These are phyloP conservation scores for Apteryx mantelli DNA, from an alignment of 2,113 vertebrate species.

Conservation along the genomic window DNA sequence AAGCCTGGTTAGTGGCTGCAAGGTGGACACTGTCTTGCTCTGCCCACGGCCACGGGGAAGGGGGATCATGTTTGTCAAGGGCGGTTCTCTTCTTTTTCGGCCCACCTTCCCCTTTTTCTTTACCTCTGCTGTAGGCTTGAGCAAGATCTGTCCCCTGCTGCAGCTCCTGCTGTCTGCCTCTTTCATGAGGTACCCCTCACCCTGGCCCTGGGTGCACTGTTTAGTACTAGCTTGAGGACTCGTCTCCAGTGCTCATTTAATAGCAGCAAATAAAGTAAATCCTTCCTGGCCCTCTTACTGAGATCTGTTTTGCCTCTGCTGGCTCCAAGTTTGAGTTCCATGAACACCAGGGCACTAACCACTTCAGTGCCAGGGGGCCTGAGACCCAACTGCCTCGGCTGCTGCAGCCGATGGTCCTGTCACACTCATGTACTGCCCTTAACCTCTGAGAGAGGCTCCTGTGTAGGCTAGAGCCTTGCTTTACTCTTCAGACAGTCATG, in stretches of 20 bases:
- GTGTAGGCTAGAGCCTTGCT: too few species aligned
- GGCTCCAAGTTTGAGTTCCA: neutral
- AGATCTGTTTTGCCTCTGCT: neutral
- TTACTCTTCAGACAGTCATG: neutral
- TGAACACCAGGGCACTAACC: neutral
- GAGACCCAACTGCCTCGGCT: too few species aligned
- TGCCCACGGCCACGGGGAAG: too few species aligned
- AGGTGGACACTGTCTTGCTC: too few species aligned
- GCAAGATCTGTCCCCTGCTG: too few species aligned
- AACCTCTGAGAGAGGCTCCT: neutral
- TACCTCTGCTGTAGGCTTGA: neutral
- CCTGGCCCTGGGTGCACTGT: fast-evolving
- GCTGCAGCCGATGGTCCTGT: too few species aligned
- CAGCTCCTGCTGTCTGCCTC: too few species aligned
- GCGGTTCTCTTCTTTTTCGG: neutral
- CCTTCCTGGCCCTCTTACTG: too few species aligned
- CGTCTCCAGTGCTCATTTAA: neutral
- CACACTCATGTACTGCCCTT: neutral
- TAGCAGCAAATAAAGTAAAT: neutral
- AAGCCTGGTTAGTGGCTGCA: neutral
- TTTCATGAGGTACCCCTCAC: too few species aligned
- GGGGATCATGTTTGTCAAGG: neutral
- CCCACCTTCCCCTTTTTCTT: neutral
- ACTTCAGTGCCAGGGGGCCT: too few species aligned
- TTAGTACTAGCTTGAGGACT: fast-evolving